Evolutionary conservation across 2,113 vertebrate genomes (phyloP).

Genomic region (Odontophorus gujanensis): DNA sequence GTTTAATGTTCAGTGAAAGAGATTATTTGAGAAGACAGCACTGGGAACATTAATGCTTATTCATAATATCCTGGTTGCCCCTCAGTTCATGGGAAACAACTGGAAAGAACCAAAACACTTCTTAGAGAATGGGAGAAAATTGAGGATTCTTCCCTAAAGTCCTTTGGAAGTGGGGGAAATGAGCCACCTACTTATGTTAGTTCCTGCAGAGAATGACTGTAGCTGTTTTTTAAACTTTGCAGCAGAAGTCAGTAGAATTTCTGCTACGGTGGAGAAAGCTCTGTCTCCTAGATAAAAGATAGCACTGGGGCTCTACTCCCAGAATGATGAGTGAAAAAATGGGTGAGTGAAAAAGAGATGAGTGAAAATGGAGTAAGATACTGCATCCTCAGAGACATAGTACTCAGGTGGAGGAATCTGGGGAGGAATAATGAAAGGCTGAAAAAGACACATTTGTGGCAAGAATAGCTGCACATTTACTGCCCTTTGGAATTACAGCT

Average conservation of each 20-base stretch:
- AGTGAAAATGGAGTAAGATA: not conserved
- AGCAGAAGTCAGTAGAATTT: not conserved
- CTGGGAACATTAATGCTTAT: not conserved
- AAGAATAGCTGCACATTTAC: not conserved
- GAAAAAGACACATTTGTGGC: not conserved
- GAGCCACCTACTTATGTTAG: not conserved
- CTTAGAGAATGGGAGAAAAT: not conserved
- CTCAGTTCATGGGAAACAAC: not conserved
- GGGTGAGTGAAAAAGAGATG: not conserved
- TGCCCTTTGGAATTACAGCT: not conserved
- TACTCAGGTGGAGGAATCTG: not conserved
- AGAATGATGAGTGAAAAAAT: not conserved
- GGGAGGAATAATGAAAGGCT: not conserved
- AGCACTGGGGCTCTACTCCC: not conserved
- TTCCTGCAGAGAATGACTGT: not conserved
- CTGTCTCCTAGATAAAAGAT: not conserved
- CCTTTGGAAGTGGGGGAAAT: not conserved
- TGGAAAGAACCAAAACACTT: not conserved
- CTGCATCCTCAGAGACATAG: not conserved
- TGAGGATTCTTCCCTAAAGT: not conserved
- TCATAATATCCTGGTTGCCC: not conserved
- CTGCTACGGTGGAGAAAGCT: not conserved
- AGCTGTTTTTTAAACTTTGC: not conserved
- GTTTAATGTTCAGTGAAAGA: not conserved
- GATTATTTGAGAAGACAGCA: not conserved